Percentiles rank a stretch among this genome's conserved stretches.
Evolutionary conservation across 2,888 invertebrate species (phyloP).

Genomic region (Aelia acuminata): DNA sequence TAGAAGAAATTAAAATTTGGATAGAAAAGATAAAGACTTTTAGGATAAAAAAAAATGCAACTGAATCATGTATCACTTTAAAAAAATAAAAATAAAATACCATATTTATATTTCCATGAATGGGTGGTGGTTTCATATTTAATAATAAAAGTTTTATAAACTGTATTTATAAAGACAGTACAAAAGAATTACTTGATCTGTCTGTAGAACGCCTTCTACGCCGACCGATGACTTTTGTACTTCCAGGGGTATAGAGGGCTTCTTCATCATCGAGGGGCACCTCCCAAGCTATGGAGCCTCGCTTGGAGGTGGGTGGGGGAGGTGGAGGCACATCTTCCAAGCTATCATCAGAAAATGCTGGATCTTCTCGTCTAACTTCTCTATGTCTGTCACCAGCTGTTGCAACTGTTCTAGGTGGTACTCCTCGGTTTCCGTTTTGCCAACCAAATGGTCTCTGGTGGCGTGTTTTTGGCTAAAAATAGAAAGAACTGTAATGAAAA

Average conservation of each 20-base stretch:
- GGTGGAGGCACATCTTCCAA: conserved; percentile 79
- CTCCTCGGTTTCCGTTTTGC: conserved; percentile 72
- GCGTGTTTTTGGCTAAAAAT: conserved; percentile 80
- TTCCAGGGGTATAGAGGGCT: conserved; percentile 79
- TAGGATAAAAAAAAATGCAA: no score
- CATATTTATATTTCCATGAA: no score
- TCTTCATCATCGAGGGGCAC: conserved; percentile 82
- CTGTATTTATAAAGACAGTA: no score
- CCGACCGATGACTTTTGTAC: conserved; percentile 75
- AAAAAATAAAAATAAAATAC: no score
- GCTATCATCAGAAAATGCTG: conserved; percentile 85
- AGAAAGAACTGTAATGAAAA: neutral
- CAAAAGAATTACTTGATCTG: conserved; percentile 70
- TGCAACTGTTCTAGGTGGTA: conserved; percentile 65
- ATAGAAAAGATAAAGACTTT: no score
- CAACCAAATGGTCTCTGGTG: conserved; percentile 83
- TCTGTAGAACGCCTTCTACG: conserved; percentile 71
- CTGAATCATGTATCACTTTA: no score
- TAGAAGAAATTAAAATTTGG: neutral
- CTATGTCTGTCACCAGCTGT: conserved; percentile 62
- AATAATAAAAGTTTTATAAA: no score
- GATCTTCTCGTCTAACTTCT: conserved; percentile 68
- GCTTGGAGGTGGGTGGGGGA: conserved; percentile 75
- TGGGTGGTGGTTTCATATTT: no score
- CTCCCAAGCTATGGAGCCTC: conserved; percentile 90